Evolutionary conservation across 2,113 vertebrate species (phyloP), one percentile per base, ranked within the genome.

Genomic region (Ammospiza nelsoni): DNA sequence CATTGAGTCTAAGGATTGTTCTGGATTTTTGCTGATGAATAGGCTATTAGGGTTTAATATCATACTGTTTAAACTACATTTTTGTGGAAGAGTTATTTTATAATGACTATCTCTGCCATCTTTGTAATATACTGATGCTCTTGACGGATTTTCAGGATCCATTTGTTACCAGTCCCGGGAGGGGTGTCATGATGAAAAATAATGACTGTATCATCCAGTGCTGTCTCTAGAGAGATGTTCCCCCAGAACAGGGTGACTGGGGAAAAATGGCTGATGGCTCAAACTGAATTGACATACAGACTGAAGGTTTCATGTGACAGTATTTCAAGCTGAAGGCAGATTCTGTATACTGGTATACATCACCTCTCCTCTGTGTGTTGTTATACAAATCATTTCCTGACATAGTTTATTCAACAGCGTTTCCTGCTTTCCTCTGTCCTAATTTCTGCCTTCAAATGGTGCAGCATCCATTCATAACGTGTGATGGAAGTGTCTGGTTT

Each of bases 121-220:
- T 90, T 77, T 61, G 31, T 84, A 59, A 81, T 84, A 39, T 39
- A 88, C 29, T 81, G 65, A 84, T 65, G 76, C n/a, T 95, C 72
- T 81, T 95, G 92, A 88, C 88, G 89, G 85, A 25, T 91, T 90
- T 93, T 65, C 92, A 90, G 54, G 73, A 78, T 29, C 27, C 57
- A 78, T 95, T 90, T 90, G 65, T 77, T 84, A 93, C 9, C 67
- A 63, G 57, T 93, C 90, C 79, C 63, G 1, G 66, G 88, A 90
- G 95, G 57, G 28, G 82, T 57, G 85, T 95, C 92, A 52, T 75
- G 63, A 86, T 96, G 68, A 94, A 94, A 90, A 93, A 77, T 94
- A 93, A 96, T 77, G 87, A 84, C 49, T 78, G 25, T 41, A 52
- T 96, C 85, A 94, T 66, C 76, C 49, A 48, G 44, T 7, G 21